Conservation (phyloP, 2,113 vertebrate species). For the Fregata magnificens region DNA sequence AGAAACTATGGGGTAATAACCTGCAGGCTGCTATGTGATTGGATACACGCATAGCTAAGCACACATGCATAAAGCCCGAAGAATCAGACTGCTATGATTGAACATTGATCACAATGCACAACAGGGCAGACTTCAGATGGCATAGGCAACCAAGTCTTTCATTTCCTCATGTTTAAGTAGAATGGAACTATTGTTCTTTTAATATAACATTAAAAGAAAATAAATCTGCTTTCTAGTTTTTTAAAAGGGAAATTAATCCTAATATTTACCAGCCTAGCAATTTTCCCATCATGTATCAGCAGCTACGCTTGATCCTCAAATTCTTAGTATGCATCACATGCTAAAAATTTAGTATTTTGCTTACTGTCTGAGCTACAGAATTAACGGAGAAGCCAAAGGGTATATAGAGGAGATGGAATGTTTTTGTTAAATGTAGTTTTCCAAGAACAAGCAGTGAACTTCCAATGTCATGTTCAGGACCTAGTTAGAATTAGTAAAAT, state of each 20-base stretch:
- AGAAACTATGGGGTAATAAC: not conserved
- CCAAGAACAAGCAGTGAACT: not conserved
- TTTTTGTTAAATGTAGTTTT: not conserved
- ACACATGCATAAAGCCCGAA: not conserved
- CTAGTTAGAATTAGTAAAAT: not conserved
- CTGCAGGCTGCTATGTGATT: not conserved
- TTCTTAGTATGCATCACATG: accelerated
- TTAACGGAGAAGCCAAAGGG: not conserved
- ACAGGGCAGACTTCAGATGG: not conserved
- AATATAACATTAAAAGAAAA: not conserved
- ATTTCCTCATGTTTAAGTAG: not conserved
- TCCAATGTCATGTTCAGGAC: not conserved
- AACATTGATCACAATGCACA: not conserved
- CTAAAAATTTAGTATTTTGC: not conserved
- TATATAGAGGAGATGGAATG: not conserved
- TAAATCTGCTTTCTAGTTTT: not conserved
- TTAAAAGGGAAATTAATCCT: not conserved
- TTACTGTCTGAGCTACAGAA: not conserved
- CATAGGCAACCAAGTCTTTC: not conserved
- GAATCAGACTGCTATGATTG: not conserved
- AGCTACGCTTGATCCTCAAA: not conserved
- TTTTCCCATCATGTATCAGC: not conserved
- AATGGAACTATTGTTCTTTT: not conserved
- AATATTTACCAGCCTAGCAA: not conserved
- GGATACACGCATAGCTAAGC: not conserved